These are phyloP conservation scores for Carlito syrichta DNA, from an alignment of 2,113 vertebrate species.

Conservation along the genomic window DNA sequence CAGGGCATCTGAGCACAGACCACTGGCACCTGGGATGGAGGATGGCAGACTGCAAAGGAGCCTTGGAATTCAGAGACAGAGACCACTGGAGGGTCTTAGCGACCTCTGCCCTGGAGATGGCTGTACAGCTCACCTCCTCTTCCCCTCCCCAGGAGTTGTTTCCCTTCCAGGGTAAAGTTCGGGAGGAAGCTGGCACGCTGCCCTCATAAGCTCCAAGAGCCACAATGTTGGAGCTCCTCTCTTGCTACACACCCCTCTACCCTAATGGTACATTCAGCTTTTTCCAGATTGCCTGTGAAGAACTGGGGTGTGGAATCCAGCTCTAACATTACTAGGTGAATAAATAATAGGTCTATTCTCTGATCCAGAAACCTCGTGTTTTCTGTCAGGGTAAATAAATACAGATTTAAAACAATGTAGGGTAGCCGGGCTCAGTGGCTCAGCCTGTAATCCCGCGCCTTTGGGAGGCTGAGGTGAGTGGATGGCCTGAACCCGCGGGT, in stretches of 20 bases:
- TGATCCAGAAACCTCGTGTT: background rate
- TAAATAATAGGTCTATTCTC: background rate
- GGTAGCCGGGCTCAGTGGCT: too few species aligned
- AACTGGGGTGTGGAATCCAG: rapidly evolving
- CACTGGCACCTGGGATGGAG: too few species aligned
- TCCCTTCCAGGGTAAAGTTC: background rate
- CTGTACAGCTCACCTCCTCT: background rate
- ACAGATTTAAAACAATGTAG: background rate
- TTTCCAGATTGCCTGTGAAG: rapidly evolving
- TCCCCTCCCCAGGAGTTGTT: background rate
- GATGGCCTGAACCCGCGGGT: too few species aligned
- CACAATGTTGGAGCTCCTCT: background rate
- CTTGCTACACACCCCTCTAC: rapidly evolving
- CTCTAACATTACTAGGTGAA: too few species aligned
- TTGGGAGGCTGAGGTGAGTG: too few species aligned
- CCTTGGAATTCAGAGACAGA: background rate
- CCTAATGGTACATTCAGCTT: rapidly evolving
- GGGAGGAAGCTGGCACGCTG: background rate
- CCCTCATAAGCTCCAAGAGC: background rate
- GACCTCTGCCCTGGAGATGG: background rate
- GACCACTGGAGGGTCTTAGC: background rate
- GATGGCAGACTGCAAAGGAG: background rate
- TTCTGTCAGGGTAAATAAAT: background rate
- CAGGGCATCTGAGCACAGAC: background rate
- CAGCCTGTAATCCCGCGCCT: too few species aligned